Evolutionary conservation across 2,797 vertebrate genomes (phyloP).

Genomic region (Menidia menidia): DNA sequence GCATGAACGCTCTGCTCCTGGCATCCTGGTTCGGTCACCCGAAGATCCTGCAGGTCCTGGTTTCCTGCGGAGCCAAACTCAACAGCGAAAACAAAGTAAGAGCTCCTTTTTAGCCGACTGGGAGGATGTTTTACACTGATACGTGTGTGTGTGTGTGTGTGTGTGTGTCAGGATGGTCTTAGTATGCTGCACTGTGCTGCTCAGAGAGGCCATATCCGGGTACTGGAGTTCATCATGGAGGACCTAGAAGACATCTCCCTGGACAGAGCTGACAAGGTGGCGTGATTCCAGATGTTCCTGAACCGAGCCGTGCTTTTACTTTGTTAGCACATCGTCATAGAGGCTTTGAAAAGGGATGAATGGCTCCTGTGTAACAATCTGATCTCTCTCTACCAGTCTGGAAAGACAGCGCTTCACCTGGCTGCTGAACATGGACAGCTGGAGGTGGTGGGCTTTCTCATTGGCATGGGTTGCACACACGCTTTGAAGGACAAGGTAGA

Average conservation of each 20-base stretch:
- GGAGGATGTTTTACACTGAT: background rate
- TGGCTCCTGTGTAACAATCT: conserved; percentile 9
- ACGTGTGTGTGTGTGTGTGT: background rate
- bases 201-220: conserved; percentile 85
- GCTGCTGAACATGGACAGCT: conserved; percentile 85
- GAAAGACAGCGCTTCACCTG: conserved; percentile 88
- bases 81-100: conserved; percentile 88
- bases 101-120: background rate
- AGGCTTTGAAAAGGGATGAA: no score
- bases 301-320: no score
- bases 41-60: conserved; percentile 86
- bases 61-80: conserved; percentile 89
- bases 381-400: conserved; percentile 69
- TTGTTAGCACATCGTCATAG: no score
- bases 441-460: conserved; percentile 88
- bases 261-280: conserved; percentile 88
- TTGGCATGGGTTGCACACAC: conserved; percentile 85
- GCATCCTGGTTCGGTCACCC: conserved; percentile 94
- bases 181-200: conserved; percentile 90
- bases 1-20: conserved; percentile 91
- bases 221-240: conserved; percentile 89
- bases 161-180: conserved; percentile 82
- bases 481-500: conserved; percentile 88
- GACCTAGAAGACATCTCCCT: conserved; percentile 87
- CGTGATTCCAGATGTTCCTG: background rate